Conservation (phyloP, 2,797 vertebrate genomes). For the Acrossocheilus wenchowensis region DNA sequence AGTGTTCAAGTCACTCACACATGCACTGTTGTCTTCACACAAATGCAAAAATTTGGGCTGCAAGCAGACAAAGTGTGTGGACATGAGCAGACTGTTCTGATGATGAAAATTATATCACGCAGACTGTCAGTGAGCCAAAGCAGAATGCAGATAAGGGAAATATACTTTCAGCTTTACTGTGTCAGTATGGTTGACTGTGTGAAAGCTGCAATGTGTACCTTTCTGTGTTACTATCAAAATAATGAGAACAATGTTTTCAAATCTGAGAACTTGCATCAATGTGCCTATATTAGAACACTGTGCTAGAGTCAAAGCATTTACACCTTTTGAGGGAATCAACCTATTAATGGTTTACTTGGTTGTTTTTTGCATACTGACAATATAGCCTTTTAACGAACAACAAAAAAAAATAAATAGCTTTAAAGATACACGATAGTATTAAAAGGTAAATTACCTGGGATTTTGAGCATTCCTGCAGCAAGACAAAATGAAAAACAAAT, state of each 20-base stretch:
- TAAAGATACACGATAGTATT: not conserved
- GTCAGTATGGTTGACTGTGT: not conserved
- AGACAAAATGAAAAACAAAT: conserved; percentile 75
- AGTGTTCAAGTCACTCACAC: not conserved
- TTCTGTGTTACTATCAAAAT: not conserved
- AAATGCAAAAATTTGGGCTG: too few relatives aligned
- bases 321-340: not conserved
- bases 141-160: not conserved
- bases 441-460: conserved; percentile 78
- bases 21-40: not conserved
- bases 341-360: not conserved
- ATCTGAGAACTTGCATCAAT: not conserved
- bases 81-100: not conserved
- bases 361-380: not conserved
- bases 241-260: not conserved
- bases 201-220: conserved; percentile 11
- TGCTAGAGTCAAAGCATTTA: not conserved
- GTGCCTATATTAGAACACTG: not conserved
- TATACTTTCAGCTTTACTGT: not conserved
- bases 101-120: not conserved
- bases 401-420: not conserved
- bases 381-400: not conserved
- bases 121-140: not conserved
- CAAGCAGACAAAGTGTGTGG: not conserved
- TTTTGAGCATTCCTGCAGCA: conserved; percentile 89